phyloP scores from a whole-genome alignment of 2,888 invertebrate species.

The Drosophila mulleri region DNA sequence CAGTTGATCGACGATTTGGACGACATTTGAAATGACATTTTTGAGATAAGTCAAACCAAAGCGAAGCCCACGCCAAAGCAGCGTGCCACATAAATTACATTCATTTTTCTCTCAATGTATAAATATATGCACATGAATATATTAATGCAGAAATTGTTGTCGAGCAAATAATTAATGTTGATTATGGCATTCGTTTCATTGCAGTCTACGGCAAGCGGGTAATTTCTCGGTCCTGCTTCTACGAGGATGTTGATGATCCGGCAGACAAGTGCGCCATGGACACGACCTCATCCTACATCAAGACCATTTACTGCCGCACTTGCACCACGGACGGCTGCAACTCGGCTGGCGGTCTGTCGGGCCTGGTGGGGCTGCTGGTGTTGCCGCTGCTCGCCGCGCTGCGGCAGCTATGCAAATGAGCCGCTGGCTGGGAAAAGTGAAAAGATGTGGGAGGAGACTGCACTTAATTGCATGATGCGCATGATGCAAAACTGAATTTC shows the following conservation, averaged over 20 bases:
- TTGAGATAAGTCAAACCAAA: slow-evolving; percentile 35
- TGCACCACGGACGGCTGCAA: slow-evolving; percentile 85
- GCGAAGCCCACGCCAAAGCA: slow-evolving; percentile 57
- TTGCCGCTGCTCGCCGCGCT: slow-evolving; percentile 63
- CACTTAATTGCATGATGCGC: slow-evolving; percentile 58
- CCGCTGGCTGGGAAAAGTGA: slow-evolving; percentile 8
- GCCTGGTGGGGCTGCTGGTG: slow-evolving; percentile 67
- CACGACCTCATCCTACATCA: slow-evolving; percentile 84
- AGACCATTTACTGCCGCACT: slow-evolving; percentile 84
- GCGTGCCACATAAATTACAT: slow-evolving; percentile 47
- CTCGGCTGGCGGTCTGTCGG: slow-evolving; percentile 71
- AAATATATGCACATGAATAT: background rate
- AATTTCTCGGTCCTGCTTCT: slow-evolving; percentile 84
- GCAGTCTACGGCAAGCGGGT: slow-evolving; percentile 85
- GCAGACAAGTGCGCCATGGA: slow-evolving; percentile 83
- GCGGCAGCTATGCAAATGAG: slow-evolving; percentile 72
- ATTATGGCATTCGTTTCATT: slow-evolving; percentile 51
- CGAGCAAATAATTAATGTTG: slow-evolving; percentile 35
- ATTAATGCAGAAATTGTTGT: slow-evolving; percentile 54
- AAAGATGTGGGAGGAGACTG: slow-evolving; percentile 30
- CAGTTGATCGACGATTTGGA: slow-evolving; percentile 54
- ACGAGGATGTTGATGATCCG: slow-evolving; percentile 84
- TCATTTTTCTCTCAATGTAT: slow-evolving; percentile 13
- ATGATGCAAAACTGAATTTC: slow-evolving; percentile 43
- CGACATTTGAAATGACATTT: slow-evolving; percentile 73